A percentile compares a stretch with the other conserved stretches of the same genome.
These are phyloP conservation scores for Dyspetes luteomarginatus DNA, from an alignment of 2,888 invertebrate species.

Conservation along the genomic window DNA sequence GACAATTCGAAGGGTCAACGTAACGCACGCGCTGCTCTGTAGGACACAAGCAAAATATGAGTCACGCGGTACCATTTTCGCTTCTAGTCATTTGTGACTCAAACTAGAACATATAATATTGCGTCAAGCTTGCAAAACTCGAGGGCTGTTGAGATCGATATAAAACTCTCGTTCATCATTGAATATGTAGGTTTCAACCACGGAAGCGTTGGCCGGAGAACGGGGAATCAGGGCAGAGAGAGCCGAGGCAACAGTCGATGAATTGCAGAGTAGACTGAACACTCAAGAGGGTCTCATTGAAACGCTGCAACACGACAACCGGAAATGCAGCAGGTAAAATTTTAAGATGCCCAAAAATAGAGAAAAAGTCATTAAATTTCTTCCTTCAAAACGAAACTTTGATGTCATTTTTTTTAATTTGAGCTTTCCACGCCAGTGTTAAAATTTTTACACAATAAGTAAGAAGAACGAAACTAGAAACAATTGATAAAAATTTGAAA, in stretches of 20 bases:
- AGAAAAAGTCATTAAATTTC: no score
- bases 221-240: slow-evolving; percentile 69
- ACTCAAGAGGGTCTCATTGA: slow-evolving; percentile 72
- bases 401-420: no score
- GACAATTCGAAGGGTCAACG: slow-evolving; percentile 59
- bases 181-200: slow-evolving; percentile 69
- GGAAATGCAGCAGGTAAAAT: slow-evolving; percentile 70
- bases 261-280: slow-evolving; percentile 72
- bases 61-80: slow-evolving; percentile 69
- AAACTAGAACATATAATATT: slow-evolving; percentile 73
- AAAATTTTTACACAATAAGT: no score
- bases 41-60: slow-evolving; percentile 69
- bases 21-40: slow-evolving; percentile 59
- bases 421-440: no score
- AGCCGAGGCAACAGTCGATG: slow-evolving; percentile 72
- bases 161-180: slow-evolving; percentile 25
- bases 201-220: slow-evolving; percentile 72
- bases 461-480: no score
- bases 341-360: no score
- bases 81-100: slow-evolving; percentile 74
- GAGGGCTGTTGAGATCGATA: slow-evolving; percentile 58
- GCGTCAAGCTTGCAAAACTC: slow-evolving; percentile 55
- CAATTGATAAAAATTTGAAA: no score
- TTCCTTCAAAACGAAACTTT: no score
- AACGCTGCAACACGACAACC: slow-evolving; percentile 73